phyloP scores from a whole-genome alignment of 1,140 invertebrate genomes.

The Lepidurus couesii region DNA sequence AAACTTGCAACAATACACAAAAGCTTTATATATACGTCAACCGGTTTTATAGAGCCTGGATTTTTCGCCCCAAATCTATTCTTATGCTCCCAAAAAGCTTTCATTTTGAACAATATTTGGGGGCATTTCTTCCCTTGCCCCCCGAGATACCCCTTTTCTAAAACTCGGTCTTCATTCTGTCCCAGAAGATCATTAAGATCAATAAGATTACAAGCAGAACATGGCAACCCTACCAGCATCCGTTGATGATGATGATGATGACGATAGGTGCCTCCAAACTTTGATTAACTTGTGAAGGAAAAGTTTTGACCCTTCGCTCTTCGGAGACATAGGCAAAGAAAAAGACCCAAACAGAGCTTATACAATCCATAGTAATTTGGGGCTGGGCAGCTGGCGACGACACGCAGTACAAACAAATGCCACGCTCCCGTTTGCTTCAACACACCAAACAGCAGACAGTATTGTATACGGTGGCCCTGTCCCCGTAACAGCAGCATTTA shows the following conservation, averaged over 20 bases:
- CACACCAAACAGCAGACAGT: slow-evolving; percentile 6
- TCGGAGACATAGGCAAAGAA: not conserved
- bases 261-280: not conserved
- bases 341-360: not conserved
- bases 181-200: not conserved
- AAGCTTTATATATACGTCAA: not conserved
- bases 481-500: not conserved
- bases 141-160: not conserved
- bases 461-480: not conserved
- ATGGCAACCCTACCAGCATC: not conserved
- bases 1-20: not conserved
- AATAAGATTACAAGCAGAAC: not conserved
- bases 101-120: not conserved
- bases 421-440: not conserved
- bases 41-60: not conserved
- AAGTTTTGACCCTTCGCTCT: not conserved
- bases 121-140: not conserved
- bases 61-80: not conserved
- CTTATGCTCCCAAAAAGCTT: not conserved
- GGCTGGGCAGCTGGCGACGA: not conserved
- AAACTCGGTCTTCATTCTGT: not conserved
- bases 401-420: slow-evolving; percentile 13
- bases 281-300: not conserved
- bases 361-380: not conserved
- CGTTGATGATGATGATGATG: not conserved